These are phyloP conservation scores for Poecilia gillii DNA, from an alignment of 2,797 vertebrate genomes.

Conservation along the genomic window DNA sequence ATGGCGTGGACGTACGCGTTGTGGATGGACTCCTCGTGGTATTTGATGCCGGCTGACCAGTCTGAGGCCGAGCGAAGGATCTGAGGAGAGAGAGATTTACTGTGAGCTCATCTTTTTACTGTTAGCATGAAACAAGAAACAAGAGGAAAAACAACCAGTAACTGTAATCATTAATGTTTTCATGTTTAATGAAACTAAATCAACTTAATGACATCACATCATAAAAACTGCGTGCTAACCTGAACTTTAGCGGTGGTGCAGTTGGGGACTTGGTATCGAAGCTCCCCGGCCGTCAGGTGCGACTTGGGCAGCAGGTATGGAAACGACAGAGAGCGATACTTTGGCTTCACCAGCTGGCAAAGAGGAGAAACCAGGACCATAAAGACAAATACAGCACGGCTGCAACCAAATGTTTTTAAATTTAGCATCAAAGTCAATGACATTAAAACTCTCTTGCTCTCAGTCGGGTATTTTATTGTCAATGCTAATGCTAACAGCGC, in stretches of 20 bases:
- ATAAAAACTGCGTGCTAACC: slow-evolving; percentile 71
- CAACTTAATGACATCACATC: background rate
- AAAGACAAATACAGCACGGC: background rate
- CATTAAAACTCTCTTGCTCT: no score
- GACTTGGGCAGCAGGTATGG: slow-evolving; percentile 95
- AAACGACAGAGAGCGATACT: slow-evolving; percentile 90
- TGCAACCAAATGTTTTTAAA: background rate
- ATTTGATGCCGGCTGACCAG: slow-evolving; percentile 97
- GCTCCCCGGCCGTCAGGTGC: slow-evolving; percentile 87
- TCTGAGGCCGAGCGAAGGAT: slow-evolving; percentile 92
- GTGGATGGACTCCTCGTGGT: slow-evolving; percentile 97
- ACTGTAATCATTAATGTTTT: background rate
- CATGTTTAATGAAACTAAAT: background rate
- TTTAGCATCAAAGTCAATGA: background rate
- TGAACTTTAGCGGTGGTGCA: slow-evolving; percentile 84
- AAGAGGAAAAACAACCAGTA: background rate
- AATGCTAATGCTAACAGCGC: background rate
- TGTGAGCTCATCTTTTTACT: background rate
- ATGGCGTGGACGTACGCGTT: slow-evolving; percentile 87
- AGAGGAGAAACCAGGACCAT: background rate
- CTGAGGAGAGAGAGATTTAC: slow-evolving; percentile 63
- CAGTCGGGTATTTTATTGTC: no score
- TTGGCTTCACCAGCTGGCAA: slow-evolving; percentile 86
- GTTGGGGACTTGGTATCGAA: slow-evolving; percentile 88
- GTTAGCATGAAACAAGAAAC: background rate